phyloP scores from a whole-genome alignment of 2,888 invertebrate genomes.

The Lydus trimaculatus region DNA sequence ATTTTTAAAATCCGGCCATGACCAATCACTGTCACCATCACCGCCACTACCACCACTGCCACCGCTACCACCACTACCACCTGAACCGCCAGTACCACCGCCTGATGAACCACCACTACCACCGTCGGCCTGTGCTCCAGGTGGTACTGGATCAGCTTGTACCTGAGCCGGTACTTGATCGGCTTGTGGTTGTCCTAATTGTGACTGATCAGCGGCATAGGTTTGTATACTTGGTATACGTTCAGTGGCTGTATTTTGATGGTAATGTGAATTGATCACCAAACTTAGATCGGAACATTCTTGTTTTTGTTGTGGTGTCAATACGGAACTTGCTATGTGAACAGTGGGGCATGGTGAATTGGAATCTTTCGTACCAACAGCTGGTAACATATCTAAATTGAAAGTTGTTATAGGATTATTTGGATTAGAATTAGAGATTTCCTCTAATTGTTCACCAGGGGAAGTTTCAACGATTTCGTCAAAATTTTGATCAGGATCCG shows the following conservation, averaged over 20 bases:
- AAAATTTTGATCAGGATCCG: conserved; percentile 20
- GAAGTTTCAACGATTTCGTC: background rate
- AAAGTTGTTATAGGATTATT: conserved; percentile 48
- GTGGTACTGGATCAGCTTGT: conserved; percentile 32
- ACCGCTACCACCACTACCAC: conserved; percentile 38
- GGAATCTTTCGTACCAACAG: conserved; percentile 31
- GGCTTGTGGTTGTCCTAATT: conserved; percentile 50
- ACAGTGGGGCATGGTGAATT: conserved; percentile 64
- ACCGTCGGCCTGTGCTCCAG: conserved; percentile 14
- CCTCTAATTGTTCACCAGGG: background rate
- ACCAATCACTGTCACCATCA: conserved; percentile 35
- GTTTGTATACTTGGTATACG: conserved; percentile 46
- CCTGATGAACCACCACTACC: conserved; percentile 35
- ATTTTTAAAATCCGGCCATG: conserved; percentile 53
- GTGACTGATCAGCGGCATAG: conserved; percentile 38
- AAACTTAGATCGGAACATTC: conserved; percentile 75
- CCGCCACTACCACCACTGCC: conserved; percentile 35
- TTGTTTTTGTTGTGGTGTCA: conserved; percentile 65
- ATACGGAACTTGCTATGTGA: conserved; percentile 64
- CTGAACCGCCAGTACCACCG: conserved; percentile 37
- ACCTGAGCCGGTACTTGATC: conserved; percentile 26
- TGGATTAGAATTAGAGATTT: conserved; percentile 12
- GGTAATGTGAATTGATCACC: conserved; percentile 73
- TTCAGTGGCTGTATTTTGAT: conserved; percentile 58
- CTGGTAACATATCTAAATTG: conserved; percentile 48